Base-by-base conservation (phyloP, 2,113 vertebrate species). In the Grammomys surdaster region DNA sequence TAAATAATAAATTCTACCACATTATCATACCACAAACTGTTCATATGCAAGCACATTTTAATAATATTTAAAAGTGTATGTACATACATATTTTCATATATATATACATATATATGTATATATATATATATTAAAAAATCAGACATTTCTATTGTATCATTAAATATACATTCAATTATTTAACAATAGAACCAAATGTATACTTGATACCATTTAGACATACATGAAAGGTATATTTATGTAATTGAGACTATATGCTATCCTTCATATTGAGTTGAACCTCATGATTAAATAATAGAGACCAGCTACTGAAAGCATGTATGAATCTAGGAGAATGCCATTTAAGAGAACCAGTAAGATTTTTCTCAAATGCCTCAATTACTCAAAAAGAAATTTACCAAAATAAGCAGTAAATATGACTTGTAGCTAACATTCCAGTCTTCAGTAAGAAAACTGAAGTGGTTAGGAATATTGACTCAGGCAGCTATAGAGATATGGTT, bases 121-220 rank as follows among this genome's bases (percentile, higher is more conserved):
- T 48, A 51, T 51, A 51, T 8, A 51, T 51, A 51, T 51, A 51
- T 51, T 1, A 96, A 48, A 43, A 63, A 20, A 92, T 88, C 1
- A 73, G 9, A 26, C 54, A 65, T 89, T 85, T 87, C n/a, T 7
- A 89, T 81, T 56, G 5, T 56, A 12, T 36, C 36, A 24, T 43
- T 90, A 95, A 96, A 82, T 89, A 91, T 82, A 43, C 70, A 60
- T 48, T 28, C 4, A 91, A 9, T 88, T 12, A 86, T 77, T 89
- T 87, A 4, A 24, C 19, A 77, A 5, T 67, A 1, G 6, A 81
- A 69, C 93, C 5, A 86, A 20, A 67, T 51, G 12, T 78, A 13
- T 3, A 84, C 33, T 31, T 65, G 12, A 95, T 58, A 16, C 0
- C 3, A 4, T 65, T 7, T 94, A 88, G 65, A 1, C 80, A 75